Base-by-base conservation (phyloP, 1,140 invertebrate species). In the Chlorops oryzae region DNA sequence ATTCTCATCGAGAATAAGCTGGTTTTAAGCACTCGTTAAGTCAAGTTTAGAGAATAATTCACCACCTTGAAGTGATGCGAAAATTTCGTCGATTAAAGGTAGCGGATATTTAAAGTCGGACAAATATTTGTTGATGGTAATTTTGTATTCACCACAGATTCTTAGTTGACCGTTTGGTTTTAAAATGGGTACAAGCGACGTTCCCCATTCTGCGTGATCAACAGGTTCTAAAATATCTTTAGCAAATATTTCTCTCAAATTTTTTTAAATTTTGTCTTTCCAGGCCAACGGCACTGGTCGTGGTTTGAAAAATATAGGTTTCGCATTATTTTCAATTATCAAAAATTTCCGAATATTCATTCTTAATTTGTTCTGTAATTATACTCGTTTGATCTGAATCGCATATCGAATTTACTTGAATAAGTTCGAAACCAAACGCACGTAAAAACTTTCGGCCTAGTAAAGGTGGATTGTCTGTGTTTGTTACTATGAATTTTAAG, bases 111-210 rank as follows among this genome's bases (percentile, higher is more conserved):
- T 59, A 23, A 70, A 59, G 12, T 70, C 59, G 28, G 61, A 51
- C 23, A 73, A 39, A n/a, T 51, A 52, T 39, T 53, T 61, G 50
- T 74, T 73, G 9, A 76, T 40, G 5, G 70, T 73, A 2, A 35
- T 35, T 6, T 7, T 70, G 56, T 73, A 78, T 58, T 79, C 75
- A 4, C 59, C 66, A 55, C 74, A 75, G 47, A 54, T 52, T 59
- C 47, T 49, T 57, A 51, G 41, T 52, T 52, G 54, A 38, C 48
- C 63, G 28, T 51, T 24, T 20, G 25, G 47, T 47, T 60, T 63
- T 13, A 60, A 13, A 13, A 59, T 50, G 7, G 60, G 57, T 0
- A 64, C 59, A 10, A 67, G 23, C 24, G 62, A 62, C 12, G 59
- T 60, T 1, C 51, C 59, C 53, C 54, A 62, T 18, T 56, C 52